A percentile compares a stretch with the other conserved stretches of the same genome.
Conservation (phyloP, 2,113 vertebrate species). For the Carassius auratus region DNA sequence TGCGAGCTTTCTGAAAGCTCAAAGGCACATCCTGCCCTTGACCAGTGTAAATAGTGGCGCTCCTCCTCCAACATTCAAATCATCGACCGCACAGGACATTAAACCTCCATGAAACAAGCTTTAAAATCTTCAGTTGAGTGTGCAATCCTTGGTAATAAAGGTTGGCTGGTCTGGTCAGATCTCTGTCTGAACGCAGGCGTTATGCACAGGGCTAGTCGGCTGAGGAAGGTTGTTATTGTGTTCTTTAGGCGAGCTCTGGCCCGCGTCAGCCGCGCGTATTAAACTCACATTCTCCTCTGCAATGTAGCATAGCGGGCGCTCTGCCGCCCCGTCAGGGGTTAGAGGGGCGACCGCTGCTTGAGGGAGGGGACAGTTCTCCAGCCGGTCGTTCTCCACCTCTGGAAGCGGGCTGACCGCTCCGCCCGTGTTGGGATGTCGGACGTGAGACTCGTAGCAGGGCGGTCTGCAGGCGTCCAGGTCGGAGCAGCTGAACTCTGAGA, state of each 20-base stretch:
- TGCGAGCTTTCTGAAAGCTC: background rate
- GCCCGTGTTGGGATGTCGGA: conserved; percentile 87
- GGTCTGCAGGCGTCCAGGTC: conserved; percentile 70
- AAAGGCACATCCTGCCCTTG: background rate
- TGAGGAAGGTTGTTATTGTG: conserved; percentile 79
- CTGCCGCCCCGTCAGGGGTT: conserved; percentile 72
- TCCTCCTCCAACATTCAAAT: conserved; percentile 20
- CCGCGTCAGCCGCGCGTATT: conserved; percentile 59
- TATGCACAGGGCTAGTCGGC: conserved; percentile 76
- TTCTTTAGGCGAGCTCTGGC: conserved; percentile 78
- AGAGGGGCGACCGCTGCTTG: conserved; percentile 68
- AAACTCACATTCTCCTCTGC: conserved; percentile 80
- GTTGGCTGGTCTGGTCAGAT: conserved; percentile 64
- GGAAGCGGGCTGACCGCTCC: conserved; percentile 87
- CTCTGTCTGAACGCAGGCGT: conserved; percentile 88
- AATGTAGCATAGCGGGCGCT: conserved; percentile 78
- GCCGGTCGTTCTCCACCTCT: conserved; percentile 92
- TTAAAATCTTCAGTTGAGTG: conserved; percentile 42
- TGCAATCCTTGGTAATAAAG: conserved; percentile 52
- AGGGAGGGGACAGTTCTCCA: conserved; percentile 85
- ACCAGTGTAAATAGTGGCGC: conserved; percentile 7
- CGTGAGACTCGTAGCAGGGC: conserved; percentile 84
- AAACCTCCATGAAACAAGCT: background rate
- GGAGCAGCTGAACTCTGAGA: conserved; percentile 89
- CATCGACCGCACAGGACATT: background rate